A percentile compares a stretch with the other conserved stretches of the same genome.
Evolutionary conservation across 1,140 invertebrate species (phyloP).

Genomic region (Formica exsecta): DNA sequence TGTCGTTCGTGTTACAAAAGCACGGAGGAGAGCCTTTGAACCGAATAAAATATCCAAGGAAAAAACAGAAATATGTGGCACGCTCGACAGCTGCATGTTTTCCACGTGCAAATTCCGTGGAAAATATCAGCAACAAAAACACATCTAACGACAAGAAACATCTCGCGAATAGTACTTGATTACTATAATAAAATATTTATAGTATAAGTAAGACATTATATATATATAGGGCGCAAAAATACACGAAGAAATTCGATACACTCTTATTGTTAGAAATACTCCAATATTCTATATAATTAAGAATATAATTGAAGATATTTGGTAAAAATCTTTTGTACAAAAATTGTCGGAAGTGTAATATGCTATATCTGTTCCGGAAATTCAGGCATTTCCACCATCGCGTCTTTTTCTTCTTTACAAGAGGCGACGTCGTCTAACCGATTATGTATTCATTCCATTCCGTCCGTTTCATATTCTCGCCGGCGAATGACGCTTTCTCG

Average conservation of each 20-base stretch:
- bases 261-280: neutral
- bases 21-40: slow-evolving; percentile 40
- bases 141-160: slow-evolving; percentile 7
- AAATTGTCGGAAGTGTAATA: slow-evolving; percentile 9
- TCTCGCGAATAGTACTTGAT: slow-evolving; percentile 19
- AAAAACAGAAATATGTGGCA: slow-evolving; percentile 33
- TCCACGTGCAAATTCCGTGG: slow-evolving; percentile 11
- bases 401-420: slow-evolving; percentile 39
- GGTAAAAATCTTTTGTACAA: neutral
- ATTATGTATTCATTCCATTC: slow-evolving; percentile 58
- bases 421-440: slow-evolving; percentile 51
- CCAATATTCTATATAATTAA: slow-evolving; percentile 3
- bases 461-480: slow-evolving; percentile 58
- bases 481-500: slow-evolving; percentile 58
- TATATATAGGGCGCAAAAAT: neutral
- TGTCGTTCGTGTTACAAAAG: slow-evolving; percentile 65
- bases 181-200: too few species aligned
- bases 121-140: slow-evolving; percentile 47
- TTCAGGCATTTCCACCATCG: neutral
- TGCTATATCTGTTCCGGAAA: slow-evolving; percentile 8
- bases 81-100: slow-evolving; percentile 3
- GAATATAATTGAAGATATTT: slow-evolving; percentile 2
- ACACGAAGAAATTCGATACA: neutral
- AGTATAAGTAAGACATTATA: too few species aligned
- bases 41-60: slow-evolving; percentile 22